phyloP scores from a whole-genome alignment of 2,888 invertebrate species.

The Cryptus armator region DNA sequence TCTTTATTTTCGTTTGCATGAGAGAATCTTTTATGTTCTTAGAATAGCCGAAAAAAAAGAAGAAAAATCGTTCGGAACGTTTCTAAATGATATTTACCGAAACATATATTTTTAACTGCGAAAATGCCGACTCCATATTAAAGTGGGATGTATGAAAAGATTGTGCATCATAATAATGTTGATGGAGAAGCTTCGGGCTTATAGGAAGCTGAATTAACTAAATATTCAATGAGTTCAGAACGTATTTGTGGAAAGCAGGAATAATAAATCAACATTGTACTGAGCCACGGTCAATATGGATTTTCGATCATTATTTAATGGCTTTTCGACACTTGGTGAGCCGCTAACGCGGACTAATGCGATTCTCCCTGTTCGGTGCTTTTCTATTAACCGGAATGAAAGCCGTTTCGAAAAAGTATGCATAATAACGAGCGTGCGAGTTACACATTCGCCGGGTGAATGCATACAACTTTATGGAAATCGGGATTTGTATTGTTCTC shows the following conservation, averaged over 20 bases:
- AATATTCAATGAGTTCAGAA: constrained; percentile 52
- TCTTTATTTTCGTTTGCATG: no score
- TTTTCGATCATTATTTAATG: constrained; percentile 77
- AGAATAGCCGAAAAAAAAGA: no score
- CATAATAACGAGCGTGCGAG: neutral
- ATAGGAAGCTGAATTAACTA: constrained; percentile 52
- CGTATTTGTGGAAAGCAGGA: constrained; percentile 50
- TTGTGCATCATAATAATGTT: neutral
- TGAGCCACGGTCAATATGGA: constrained; percentile 73
- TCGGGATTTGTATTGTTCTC: neutral
- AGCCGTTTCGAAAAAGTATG: constrained; percentile 4
- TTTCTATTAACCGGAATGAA: constrained; percentile 22
- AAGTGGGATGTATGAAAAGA: neutral
- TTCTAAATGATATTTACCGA: no score
- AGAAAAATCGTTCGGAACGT: no score
- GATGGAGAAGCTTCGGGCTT: neutral
- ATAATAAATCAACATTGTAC: constrained; percentile 48
- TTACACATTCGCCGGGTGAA: neutral
- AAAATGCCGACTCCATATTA: neutral
- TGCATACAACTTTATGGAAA: neutral
- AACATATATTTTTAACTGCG: neutral
- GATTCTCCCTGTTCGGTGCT: neutral
- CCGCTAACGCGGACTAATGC: constrained; percentile 18
- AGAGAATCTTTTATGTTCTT: no score
- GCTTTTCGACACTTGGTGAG: constrained; percentile 17